Evolutionary conservation across 2,113 vertebrate species (phyloP), one percentile per base, ranked within the genome.

Genomic region (Tragulus kanchil): DNA sequence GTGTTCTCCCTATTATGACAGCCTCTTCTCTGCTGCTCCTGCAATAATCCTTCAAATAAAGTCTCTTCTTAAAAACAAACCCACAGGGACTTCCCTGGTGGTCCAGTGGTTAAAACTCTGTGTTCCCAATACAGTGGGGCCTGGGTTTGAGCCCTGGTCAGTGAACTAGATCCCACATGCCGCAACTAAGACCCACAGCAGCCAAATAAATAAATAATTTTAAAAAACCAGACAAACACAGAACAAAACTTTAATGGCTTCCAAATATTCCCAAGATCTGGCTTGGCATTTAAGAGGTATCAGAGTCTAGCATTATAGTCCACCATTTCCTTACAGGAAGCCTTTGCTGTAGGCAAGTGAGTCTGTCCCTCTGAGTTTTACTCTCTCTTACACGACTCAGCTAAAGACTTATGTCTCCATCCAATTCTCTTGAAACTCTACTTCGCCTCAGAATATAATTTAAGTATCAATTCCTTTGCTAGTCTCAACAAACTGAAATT

Each of bases 51-150:
- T 90, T 87, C 62, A 65, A 83, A 79, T 59, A 82, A 52, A 93
- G 58, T 90, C 82, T 94, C 81, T 87, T 50, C 9, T 85, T 65
- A 89, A 12, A 93, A 48, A 48, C 12, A 77, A 91, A 92, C 56
- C 31, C n/a, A 58, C 36, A 36, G 36, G 36, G 36, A 36, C 36
- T 36, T 36, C 36, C 36, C 36, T 36, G 36, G 36, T 36, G 36
- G 36, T 36, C 36, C 36, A 36, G 36, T 36, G 36, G 36, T 36
- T 36, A 36, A 36, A 36, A 36, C 36, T 36, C 36, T 36, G 36
- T 36, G 36, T 36, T 36, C 36, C 36, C 36, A 36, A 36, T 36
- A 36, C 36, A 36, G 36, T 36, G 36, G 36, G 36, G 36, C 36
- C 36, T 36, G 36, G 36, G 36, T 36, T 36, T 36, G 36, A 36